Percentiles rank a stretch among this genome's conserved stretches.
These are phyloP conservation scores for Arrhopalites spinosus DNA, from an alignment of 2,888 invertebrate genomes.

Conservation along the genomic window DNA sequence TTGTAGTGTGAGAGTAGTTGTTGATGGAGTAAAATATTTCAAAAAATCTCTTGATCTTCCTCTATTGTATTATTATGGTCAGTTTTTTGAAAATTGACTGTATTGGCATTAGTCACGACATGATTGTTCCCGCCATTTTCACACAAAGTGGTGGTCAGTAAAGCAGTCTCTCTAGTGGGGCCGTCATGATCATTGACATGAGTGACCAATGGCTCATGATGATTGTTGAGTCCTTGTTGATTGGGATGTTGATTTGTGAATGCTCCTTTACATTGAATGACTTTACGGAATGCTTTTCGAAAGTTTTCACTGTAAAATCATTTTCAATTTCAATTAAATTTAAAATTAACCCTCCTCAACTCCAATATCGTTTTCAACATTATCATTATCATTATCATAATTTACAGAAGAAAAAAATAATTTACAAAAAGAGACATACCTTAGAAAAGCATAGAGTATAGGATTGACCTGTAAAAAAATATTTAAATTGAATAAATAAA, in stretches of 20 bases:
- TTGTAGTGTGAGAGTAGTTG: not conserved
- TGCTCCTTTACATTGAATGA: slow-evolving; percentile 59
- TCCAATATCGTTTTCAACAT: no score
- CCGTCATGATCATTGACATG: slow-evolving; percentile 33
- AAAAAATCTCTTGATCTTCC: slow-evolving; percentile 30
- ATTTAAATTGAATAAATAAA: not conserved
- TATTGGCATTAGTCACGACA: slow-evolving; percentile 20
- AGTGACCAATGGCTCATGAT: slow-evolving; percentile 36
- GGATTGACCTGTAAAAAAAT: not conserved
- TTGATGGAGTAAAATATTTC: not conserved
- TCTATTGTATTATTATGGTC: not conserved
- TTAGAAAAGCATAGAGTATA: slow-evolving; percentile 1
- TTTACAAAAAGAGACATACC: not conserved
- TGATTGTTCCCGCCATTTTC: slow-evolving; percentile 48
- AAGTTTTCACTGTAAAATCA: slow-evolving; percentile 74
- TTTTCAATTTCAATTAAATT: not conserved
- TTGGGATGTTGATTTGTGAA: slow-evolving; percentile 21
- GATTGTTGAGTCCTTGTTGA: slow-evolving; percentile 33
- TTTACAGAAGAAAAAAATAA: no score
- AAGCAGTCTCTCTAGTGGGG: slow-evolving; percentile 47
- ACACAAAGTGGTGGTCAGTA: slow-evolving; percentile 45
- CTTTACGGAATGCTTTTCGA: slow-evolving; percentile 81
- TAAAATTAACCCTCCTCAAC: no score
- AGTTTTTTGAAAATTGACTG: not conserved
- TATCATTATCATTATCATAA: no score